These are phyloP conservation scores for Drosophila takahashii DNA, from an alignment of 1,140 invertebrate species.

Conservation along the genomic window DNA sequence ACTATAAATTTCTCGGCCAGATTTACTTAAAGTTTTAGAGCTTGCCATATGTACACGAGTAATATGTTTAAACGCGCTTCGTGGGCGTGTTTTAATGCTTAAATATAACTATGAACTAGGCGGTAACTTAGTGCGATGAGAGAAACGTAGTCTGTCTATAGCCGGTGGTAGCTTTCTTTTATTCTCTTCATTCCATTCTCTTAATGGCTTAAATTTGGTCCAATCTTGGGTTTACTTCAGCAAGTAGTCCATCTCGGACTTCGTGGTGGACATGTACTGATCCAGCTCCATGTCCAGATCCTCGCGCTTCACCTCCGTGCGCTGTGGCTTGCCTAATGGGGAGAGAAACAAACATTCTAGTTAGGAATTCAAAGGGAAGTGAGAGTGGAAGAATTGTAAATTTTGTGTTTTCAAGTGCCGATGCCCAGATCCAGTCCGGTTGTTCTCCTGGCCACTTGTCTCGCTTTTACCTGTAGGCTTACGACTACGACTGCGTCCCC, in stretches of 20 bases:
- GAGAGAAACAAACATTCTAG: conserved; percentile 20
- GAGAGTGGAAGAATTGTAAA: neutral
- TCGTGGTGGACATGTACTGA: conserved; percentile 84
- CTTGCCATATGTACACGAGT: conserved; percentile 28
- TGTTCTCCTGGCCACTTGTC: conserved; percentile 45
- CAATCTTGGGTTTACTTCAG: conserved; percentile 50
- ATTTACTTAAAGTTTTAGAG: conserved; percentile 28
- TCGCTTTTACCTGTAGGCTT: conserved; percentile 79
- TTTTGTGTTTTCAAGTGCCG: conserved; percentile 22
- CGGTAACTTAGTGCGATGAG: conserved; percentile 38
- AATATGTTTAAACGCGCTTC: neutral
- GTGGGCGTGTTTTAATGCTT: conserved; percentile 28
- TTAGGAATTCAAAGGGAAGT: neutral
- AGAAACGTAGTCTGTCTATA: conserved; percentile 37
- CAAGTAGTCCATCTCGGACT: conserved; percentile 76
- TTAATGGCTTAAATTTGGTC: conserved; percentile 23
- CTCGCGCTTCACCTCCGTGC: conserved; percentile 71
- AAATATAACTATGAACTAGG: conserved; percentile 55
- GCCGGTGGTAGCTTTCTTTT: conserved; percentile 27
- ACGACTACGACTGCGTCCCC: conserved; percentile 79
- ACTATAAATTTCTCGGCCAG: conserved; percentile 7
- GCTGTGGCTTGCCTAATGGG: conserved; percentile 49
- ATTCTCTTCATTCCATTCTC: neutral
- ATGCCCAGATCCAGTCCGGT: conserved; percentile 27
- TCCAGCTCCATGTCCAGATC: conserved; percentile 81